phyloP scores from a whole-genome alignment of 2,888 invertebrate species.

The Luperina testacea region DNA sequence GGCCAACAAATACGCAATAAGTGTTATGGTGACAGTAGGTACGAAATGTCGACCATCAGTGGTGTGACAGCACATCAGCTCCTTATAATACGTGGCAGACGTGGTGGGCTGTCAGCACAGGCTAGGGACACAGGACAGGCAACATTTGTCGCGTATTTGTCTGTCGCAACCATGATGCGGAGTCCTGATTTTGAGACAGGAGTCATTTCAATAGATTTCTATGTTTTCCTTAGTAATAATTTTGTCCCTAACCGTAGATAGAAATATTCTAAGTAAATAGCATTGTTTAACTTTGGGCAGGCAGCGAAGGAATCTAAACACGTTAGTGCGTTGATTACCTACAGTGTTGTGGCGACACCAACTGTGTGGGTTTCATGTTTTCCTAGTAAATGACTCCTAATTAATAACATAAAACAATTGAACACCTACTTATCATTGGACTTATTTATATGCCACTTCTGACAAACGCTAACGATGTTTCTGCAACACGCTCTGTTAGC shows the following conservation, averaged over 20 bases:
- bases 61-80: too few relatives aligned
- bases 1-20: too few relatives aligned
- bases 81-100: too few relatives aligned
- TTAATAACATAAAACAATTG: background rate
- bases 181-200: background rate
- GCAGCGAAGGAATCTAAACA: conserved; percentile 27
- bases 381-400: conserved; percentile 33
- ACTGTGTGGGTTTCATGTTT: conserved; percentile 10
- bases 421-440: background rate
- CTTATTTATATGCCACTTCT: too few relatives aligned
- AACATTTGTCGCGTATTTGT: too few relatives aligned
- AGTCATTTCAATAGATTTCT: conserved; percentile 8
- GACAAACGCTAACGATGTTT: too few relatives aligned
- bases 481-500: too few relatives aligned
- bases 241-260: background rate
- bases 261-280: conserved; percentile 6
- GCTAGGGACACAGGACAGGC: too few relatives aligned
- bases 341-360: conserved; percentile 10
- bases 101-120: too few relatives aligned
- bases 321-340: conserved; percentile 8
- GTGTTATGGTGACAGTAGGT: too few relatives aligned
- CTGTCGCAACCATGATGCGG: too few relatives aligned
- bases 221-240: conserved; percentile 11
- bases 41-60: too few relatives aligned
- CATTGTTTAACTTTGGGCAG: conserved; percentile 47